Evolutionary conservation across 2,113 vertebrate species (phyloP).

Genomic region (Narcine bancroftii): DNA sequence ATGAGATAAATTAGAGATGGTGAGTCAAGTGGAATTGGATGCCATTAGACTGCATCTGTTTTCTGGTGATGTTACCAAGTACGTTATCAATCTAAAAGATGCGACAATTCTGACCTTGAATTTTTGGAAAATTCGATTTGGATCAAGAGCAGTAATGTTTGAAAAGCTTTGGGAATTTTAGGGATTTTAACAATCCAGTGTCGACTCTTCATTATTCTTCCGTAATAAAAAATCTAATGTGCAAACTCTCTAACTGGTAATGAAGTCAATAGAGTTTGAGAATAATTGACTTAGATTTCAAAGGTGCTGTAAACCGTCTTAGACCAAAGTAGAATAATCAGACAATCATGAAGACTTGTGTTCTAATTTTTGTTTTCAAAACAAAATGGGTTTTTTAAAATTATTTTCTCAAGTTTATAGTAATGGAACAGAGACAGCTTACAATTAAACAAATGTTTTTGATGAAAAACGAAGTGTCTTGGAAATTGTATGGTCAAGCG

Average conservation of each 20-base stretch:
- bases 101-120: too few species aligned
- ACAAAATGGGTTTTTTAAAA: neutral
- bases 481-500: neutral
- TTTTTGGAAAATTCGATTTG: neutral
- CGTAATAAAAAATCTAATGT: neutral
- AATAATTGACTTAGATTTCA: neutral
- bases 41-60: neutral
- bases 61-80: neutral
- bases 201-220: neutral
- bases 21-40: neutral
- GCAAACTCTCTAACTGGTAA: neutral
- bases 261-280: neutral
- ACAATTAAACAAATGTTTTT: neutral
- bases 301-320: neutral
- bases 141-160: neutral
- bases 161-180: neutral
- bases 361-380: neutral
- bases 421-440: neutral
- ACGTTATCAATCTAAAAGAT: neutral
- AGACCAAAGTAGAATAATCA: neutral
- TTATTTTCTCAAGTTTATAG: neutral
- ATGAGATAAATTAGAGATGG: neutral
- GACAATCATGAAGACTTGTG: neutral
- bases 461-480: neutral
- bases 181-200: neutral